Base-by-base conservation (phyloP, 1,140 invertebrate species). In the Drosophila nikananu region DNA sequence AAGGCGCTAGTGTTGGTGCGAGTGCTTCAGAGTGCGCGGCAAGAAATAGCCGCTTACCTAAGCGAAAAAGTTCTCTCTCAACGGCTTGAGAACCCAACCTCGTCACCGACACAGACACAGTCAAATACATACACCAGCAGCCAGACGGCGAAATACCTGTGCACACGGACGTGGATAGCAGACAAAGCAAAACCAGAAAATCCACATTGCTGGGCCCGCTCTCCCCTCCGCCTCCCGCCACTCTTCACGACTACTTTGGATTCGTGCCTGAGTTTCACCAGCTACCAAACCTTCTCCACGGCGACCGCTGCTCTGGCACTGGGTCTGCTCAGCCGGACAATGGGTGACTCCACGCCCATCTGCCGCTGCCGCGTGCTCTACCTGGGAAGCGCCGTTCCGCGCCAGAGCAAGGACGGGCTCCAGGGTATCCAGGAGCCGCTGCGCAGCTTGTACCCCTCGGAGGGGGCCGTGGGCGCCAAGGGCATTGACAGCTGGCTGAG, bases 401-500 rank as follows among this genome's bases (percentile, higher is more conserved):
- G 99, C 81, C 97, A 99, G 89, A 99, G 98, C 80, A 99, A 99
- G 92, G 98, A 99, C 92, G 99, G 99, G 21, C 94, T 99, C 19
- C 97, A 99, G 92, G 99, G 99, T 17, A 98, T 99, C 62, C 99
- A 99, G 94, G 98, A 99, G 92, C 99, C 99, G 2, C 93, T 99
- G 67, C 95, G 97, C 76, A 98, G 99, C 87, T 94, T 99, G n/a
- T 99, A 99, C 92, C 98, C 98, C 17, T 92, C 92, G 9, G 93
- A 93, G 65, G 95, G 95, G 59, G 98, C 97, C 7, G 97, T 97
- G 5, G 96, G 96, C 2, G 97, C 97, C 39, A 95, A 97, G 86
- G 98, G 98, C 52, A 99, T 99, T 80, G 98, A 99, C 92, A 99
- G 98, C 52, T 99, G 98, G 97, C 94, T 99, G 30, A 98, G 97